Evolutionary conservation across 1,140 invertebrate genomes (phyloP), one percentile per base, ranked within the genome.

Genomic region (Drosophila navojoa): DNA sequence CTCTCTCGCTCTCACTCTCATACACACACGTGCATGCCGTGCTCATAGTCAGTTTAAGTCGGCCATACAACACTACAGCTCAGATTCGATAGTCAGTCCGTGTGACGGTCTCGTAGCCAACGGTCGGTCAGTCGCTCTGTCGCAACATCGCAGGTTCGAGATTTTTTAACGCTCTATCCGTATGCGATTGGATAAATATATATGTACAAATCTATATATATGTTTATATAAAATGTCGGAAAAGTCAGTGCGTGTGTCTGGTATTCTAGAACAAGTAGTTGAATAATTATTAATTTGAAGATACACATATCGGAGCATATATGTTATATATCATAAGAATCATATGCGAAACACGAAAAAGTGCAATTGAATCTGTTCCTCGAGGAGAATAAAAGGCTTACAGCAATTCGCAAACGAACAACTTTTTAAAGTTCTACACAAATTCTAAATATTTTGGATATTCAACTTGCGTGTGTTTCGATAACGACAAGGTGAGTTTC

Each of bases 61-160:
- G 11, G 42, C 52, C 40, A 29, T 10, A 11, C 44, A n/a, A 49
- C 38, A 44, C 55, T 42, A 42, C 57, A 25, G 38, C 19, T 55
- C 13, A 35, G 58, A 50, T 59, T 50, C 38, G 29, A 11, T 25
- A 25, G 35, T 76, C 66, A 87, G 84, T 87, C 79, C 79, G 82
- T 55, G 72, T 71, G 70, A 66, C 77, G 84, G 84, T 82, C 72
- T 74, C 76, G 67, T 66, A 71, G 79, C 49, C 64, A 87, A 52
- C 71, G 79, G 82, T 89, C 59, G 71, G n/a, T 9, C 4, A 47
- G n/a, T 53, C 63, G 68, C 63, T 57, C 32, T 35, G 67, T 58
- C 15, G 45, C 32, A 45, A 25, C 44, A 38, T 38, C 19, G 29
- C n/a, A 35, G 62, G 32, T 61, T 54, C 50, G 71, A 67, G 32